Evolutionary conservation across 2,888 invertebrate species (phyloP).

Genomic region (Ypsolopha sequella): DNA sequence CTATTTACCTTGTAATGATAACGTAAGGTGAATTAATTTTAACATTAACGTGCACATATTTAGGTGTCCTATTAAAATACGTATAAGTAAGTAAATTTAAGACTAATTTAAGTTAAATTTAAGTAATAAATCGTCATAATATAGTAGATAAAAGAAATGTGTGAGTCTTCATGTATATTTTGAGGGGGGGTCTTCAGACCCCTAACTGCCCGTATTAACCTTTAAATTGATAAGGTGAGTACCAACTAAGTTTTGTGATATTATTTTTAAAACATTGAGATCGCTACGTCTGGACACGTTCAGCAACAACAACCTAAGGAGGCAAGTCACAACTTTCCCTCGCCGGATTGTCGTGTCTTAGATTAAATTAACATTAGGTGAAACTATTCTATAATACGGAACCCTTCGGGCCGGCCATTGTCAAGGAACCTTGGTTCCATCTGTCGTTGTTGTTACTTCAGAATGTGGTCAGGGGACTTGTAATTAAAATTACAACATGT

Average conservation of each 20-base stretch:
- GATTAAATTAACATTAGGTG: constrained; percentile 69
- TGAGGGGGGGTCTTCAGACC: no score
- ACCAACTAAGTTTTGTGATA: not conserved
- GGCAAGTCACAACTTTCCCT: constrained; percentile 49
- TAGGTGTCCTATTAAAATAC: no score
- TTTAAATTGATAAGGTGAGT: no score
- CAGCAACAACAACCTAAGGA: constrained; percentile 38
- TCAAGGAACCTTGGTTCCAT: not conserved
- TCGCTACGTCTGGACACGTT: constrained; percentile 17
- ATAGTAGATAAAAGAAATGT: no score
- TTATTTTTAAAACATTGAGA: not conserved
- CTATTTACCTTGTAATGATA: no score
- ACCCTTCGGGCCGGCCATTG: constrained; percentile 10
- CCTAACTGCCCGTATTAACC: no score
- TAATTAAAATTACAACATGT: constrained; percentile 68
- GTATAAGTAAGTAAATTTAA: no score
- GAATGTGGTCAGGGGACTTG: constrained; percentile 49
- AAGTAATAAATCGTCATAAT: no score
- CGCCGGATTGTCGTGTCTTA: constrained; percentile 47
- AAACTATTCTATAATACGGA: constrained; percentile 33
- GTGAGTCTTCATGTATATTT: no score
- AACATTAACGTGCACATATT: no score
- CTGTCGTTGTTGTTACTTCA: constrained; percentile 25
- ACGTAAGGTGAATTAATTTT: no score
- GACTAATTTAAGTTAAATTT: no score